phyloP scores from a whole-genome alignment of 2,888 invertebrate species.

The Ornithoptera priamus region DNA sequence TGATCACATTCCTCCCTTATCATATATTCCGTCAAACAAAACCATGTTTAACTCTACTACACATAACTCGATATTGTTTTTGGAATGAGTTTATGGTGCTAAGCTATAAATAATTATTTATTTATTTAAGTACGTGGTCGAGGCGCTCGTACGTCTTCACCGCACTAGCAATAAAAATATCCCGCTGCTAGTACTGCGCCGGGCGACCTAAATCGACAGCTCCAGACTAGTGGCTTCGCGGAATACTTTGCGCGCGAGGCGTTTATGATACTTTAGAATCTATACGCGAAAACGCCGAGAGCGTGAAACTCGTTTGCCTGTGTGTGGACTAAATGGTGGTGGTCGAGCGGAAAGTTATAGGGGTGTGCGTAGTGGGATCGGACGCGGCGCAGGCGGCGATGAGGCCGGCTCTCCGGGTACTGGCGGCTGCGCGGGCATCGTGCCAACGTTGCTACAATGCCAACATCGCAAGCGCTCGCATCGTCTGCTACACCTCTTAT shows the following conservation, averaged over 20 bases:
- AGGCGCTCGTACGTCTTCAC: conserved; percentile 67
- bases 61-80: conserved; percentile 54
- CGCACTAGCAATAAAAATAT: conserved; percentile 77
- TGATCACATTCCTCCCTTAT: conserved; percentile 48
- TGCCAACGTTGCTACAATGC: conserved; percentile 51
- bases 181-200: conserved; percentile 74
- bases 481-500: conserved; percentile 61
- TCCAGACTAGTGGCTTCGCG: conserved; percentile 46
- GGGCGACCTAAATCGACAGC: conserved; percentile 76
- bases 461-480: conserved; percentile 24
- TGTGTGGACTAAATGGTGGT: conserved; percentile 13
- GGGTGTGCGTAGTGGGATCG: conserved; percentile 19
- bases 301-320: conserved; percentile 13
- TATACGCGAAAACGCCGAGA: conserved; percentile 12
- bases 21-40: conserved; percentile 35
- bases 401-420: conserved; percentile 69
- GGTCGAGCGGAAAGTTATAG: conserved; percentile 14
- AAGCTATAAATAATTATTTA: conserved; percentile 71
- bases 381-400: conserved; percentile 61
- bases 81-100: conserved; percentile 75
- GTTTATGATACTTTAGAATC: conserved; percentile 37
- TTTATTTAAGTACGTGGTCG: conserved; percentile 65
- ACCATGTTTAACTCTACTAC: conserved; percentile 36
- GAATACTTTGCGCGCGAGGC: conserved; percentile 45
- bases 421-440: conserved; percentile 65